These are phyloP conservation scores for Eupelmus urozonus DNA, from an alignment of 2,888 invertebrate genomes.

Conservation along the genomic window DNA sequence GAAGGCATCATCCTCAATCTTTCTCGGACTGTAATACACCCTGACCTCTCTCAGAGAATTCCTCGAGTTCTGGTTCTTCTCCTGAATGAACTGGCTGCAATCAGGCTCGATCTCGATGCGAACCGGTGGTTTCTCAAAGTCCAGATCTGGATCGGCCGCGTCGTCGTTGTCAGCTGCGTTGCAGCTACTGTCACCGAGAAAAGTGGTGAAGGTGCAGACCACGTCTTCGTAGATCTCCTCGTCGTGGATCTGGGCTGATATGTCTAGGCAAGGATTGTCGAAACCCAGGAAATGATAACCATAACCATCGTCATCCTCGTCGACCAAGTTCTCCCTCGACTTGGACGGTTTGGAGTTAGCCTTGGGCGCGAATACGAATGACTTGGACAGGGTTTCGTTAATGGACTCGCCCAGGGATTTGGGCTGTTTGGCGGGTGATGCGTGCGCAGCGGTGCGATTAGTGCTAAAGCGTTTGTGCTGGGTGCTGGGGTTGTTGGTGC, in stretches of 20 bases:
- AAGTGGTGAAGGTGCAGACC: constrained; percentile 22
- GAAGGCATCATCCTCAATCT: background rate
- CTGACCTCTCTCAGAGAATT: constrained; percentile 63
- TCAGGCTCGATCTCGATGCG: constrained; percentile 41
- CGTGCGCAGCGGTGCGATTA: constrained; percentile 16
- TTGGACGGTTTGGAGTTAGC: constrained; percentile 6
- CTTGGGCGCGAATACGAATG: constrained; percentile 45
- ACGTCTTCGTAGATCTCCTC: constrained; percentile 14
- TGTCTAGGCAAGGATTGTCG: constrained; percentile 47
- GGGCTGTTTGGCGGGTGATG: background rate
- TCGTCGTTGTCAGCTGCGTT: background rate
- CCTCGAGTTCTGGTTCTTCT: constrained; percentile 67
- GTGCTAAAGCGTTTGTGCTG: constrained; percentile 42
- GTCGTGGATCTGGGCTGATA: background rate
- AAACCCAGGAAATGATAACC: background rate
- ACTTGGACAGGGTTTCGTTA: constrained; percentile 42
- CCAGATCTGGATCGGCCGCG: background rate
- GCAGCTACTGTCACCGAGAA: constrained; percentile 15
- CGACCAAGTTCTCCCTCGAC: constrained; percentile 52
- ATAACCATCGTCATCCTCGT: constrained; percentile 30
- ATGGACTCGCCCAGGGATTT: background rate
- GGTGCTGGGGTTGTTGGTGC: constrained; percentile 49
- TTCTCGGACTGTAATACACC: constrained; percentile 10
- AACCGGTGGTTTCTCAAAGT: constrained; percentile 28
- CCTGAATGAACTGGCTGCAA: constrained; percentile 60